These are phyloP conservation scores for Circaetus gallicus DNA, from an alignment of 2,113 vertebrate genomes.

Conservation along the genomic window DNA sequence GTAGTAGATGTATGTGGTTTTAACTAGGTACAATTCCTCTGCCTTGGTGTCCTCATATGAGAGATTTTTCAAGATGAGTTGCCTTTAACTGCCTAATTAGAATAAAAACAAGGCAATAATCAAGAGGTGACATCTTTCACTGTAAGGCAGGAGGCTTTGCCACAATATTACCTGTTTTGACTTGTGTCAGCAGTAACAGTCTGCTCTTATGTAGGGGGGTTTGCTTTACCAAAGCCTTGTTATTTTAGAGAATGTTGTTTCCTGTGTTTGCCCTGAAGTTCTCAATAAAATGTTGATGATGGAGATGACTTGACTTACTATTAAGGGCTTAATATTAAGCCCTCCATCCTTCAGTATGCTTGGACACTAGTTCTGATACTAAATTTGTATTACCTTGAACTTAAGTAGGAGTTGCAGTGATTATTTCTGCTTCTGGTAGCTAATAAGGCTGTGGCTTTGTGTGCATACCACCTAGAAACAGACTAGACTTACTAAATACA, in stretches of 20 bases:
- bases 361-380: background rate
- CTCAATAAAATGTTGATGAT: background rate
- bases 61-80: background rate
- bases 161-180: background rate
- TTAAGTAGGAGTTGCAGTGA: background rate
- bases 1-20: background rate
- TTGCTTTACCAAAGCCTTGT: background rate
- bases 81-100: background rate
- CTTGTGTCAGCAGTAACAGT: background rate
- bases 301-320: background rate
- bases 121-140: background rate
- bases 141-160: background rate
- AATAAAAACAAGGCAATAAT: background rate
- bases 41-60: background rate
- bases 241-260: background rate
- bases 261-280: background rate
- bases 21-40: background rate
- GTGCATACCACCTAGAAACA: background rate
- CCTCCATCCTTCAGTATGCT: background rate
- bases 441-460: background rate
- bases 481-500: background rate
- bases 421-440: background rate
- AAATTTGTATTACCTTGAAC: background rate
- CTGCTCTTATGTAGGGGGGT: background rate
- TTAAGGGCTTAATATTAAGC: background rate